Evolutionary conservation across 2,797 vertebrate genomes (phyloP).

Genomic region (Chrosomus eos): DNA sequence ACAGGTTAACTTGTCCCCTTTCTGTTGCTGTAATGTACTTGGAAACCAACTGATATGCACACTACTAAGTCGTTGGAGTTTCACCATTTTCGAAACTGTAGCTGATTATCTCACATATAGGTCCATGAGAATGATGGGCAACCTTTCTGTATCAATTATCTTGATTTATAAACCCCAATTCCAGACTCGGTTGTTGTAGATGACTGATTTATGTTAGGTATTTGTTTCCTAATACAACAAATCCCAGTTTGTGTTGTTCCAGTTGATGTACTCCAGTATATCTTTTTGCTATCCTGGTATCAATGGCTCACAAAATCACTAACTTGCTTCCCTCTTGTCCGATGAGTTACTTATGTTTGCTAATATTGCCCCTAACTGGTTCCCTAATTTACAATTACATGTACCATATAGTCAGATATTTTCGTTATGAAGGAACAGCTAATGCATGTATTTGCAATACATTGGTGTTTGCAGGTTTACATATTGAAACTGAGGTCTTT

Average conservation of each 20-base stretch:
- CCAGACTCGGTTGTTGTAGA: not conserved
- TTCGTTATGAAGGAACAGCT: not conserved
- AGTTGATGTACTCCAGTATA: not conserved
- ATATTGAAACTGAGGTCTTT: not conserved
- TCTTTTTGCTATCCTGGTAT: not conserved
- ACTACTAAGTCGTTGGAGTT: not conserved
- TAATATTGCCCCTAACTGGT: not conserved
- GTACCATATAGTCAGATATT: not conserved
- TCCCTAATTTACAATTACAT: not conserved
- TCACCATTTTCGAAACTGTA: not conserved
- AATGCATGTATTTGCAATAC: not conserved
- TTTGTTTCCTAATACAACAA: not conserved
- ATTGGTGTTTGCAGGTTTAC: not conserved
- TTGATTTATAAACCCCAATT: not conserved
- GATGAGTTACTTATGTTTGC: constrained; percentile 29
- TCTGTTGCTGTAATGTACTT: not conserved
- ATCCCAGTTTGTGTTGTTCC: not conserved
- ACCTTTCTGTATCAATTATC: not conserved
- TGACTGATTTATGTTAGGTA: not conserved
- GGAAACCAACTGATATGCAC: not conserved
- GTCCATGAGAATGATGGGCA: not conserved
- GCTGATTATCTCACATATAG: not conserved
- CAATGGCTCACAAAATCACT: not conserved
- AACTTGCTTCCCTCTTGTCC: not conserved
- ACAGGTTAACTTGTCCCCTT: not conserved